Base-by-base conservation (phyloP, 1,140 invertebrate species). In the Brachionus calyciflorus region DNA sequence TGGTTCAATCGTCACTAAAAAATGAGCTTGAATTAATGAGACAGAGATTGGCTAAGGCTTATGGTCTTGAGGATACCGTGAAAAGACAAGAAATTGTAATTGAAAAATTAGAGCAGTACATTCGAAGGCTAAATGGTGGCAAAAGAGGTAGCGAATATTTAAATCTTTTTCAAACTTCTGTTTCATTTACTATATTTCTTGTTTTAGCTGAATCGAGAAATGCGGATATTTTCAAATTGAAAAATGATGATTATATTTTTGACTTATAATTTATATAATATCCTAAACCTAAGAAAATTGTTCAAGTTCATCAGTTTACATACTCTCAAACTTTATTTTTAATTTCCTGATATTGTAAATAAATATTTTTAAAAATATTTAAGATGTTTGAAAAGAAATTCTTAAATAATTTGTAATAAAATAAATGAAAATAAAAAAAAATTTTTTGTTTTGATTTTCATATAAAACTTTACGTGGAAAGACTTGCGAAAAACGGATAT, bases 21-120 rank as follows among this genome's bases (percentile, higher is more conserved):
- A 46, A n/a, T 41, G 70, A 76, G 44, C 17, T 76, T 12, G 26
- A 55, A 37, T n/a, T 28, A 46, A 55, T 57, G 70, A 40, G 44
- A 46, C 40, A 76, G 40, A 10, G 70, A 28, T 40, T 76, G 3
- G 10, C 19, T 2, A 55, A 46, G 10, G 70, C 70, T 12, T 41
- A 57, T 21, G 70, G 70, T 19, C 41, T 76, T 33, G 70, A 76
- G 24, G 70, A 76, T 14, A 76, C 70, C 21, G 70, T 76, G n/a
- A 53, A n/a, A 30, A 46, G 49, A 19, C 70, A 76, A 76, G 70
- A 76, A 76, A 24, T 55, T 37, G 70, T 76, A 14, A 76, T 76
- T 40, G 70, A 76, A 49, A 76, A 76, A 24, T 26, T 76, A n/a
- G 70, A 76, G 17, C 9, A 19, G 0, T 46, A 49, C 19, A 40